phyloP scores from a whole-genome alignment of 1,140 invertebrate species.

The Calliphora vicina region DNA sequence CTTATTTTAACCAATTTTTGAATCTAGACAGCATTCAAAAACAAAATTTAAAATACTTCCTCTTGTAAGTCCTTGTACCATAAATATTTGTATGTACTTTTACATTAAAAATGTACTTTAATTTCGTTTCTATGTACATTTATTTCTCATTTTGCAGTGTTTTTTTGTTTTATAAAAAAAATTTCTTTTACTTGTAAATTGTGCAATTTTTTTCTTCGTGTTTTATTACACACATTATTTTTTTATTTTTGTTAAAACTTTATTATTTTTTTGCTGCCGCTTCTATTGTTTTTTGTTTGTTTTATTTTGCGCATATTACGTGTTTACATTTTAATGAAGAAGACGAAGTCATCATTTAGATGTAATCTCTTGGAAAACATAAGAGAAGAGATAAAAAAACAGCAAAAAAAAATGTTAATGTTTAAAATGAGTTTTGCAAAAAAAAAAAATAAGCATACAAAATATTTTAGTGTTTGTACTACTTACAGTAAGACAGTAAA shows the following conservation, averaged over 20 bases:
- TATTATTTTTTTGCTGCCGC: background rate
- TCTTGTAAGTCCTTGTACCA: no score
- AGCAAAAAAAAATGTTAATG: background rate
- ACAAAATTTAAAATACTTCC: no score
- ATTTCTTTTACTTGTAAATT: constrained; percentile 17
- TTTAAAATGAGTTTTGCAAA: background rate
- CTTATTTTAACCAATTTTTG: no score
- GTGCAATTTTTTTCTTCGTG: background rate
- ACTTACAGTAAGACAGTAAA: no score
- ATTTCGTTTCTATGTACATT: background rate
- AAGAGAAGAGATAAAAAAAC: background rate
- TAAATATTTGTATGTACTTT: background rate
- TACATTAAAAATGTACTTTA: background rate
- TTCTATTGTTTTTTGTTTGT: background rate
- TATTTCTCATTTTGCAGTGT: background rate
- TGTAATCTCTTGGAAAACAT: constrained; percentile 7
- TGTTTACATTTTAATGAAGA: constrained; percentile 4
- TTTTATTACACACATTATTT: background rate
- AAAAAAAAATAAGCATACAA: background rate
- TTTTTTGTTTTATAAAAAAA: background rate
- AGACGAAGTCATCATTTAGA: constrained; percentile 6
- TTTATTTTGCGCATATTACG: background rate
- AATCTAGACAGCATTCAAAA: no score
- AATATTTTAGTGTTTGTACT: background rate
- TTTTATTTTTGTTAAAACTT: background rate